These are phyloP conservation scores for Ormia ochracea DNA, from an alignment of 2,888 invertebrate species.

Conservation along the genomic window DNA sequence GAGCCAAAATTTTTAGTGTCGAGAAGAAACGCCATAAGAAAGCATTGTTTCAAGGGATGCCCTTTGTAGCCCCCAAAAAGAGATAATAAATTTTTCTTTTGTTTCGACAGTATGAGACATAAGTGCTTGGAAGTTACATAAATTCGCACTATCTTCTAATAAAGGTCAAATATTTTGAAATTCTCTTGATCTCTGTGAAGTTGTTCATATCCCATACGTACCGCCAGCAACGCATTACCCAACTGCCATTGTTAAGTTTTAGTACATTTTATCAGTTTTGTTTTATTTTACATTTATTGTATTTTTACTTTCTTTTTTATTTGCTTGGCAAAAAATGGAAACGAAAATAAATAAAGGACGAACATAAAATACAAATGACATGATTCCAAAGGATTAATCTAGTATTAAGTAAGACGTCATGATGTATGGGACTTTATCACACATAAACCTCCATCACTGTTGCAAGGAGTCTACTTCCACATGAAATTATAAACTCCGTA, in stretches of 20 bases:
- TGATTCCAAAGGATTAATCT: slow-evolving; percentile 48
- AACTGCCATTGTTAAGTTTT: slow-evolving; percentile 25
- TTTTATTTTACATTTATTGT: background rate
- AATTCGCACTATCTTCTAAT: no score
- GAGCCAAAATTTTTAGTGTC: no score
- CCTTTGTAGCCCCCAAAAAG: no score
- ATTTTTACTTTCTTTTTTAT: background rate
- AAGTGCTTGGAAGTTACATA: no score
- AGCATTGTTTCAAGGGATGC: no score
- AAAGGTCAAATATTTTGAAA: background rate
- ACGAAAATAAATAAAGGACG: background rate
- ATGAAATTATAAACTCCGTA: slow-evolving; percentile 4
- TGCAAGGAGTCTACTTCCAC: background rate
- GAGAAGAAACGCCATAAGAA: no score
- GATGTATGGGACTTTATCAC: slow-evolving; percentile 27
- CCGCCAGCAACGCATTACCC: background rate
- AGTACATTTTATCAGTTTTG: slow-evolving; percentile 2
- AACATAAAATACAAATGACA: slow-evolving; percentile 43
- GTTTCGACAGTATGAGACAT: no score
- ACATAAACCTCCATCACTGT: background rate
- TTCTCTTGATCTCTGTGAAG: background rate
- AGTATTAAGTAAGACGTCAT: slow-evolving; percentile 43
- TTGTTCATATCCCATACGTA: background rate
- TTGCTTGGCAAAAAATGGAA: background rate
- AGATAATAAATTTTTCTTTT: no score